Base-by-base conservation (phyloP, 2,797 vertebrate species). In the Premnoplex brunnescens region DNA sequence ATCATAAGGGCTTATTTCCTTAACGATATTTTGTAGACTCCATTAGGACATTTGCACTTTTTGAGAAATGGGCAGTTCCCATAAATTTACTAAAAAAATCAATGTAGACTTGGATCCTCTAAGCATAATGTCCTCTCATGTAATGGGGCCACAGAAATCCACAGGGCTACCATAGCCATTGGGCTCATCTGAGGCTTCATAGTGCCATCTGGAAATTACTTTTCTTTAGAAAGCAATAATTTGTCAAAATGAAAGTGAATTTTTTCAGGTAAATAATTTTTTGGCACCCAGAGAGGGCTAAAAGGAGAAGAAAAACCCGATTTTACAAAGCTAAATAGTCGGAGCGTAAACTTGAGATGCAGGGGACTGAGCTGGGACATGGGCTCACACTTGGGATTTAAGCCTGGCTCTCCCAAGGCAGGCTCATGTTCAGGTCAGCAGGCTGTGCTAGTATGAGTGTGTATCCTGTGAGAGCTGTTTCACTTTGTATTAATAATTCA, bases 401-500 rank as follows among this genome's bases (percentile, higher is more conserved):
- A 94, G 83, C 12, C 46, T 48, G 46, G 7, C 51, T 91, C 52
- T 79, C 63, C 49, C 63, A 81, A 54, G 85, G 34, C 86, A 76
- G 66, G 73, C 77, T 80, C 2, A 1, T 30, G 64, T 36, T n/a
- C 64, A 76, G 87, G 85, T 76, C 89, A 91, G 89, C 82, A 84
- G 64, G 19, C 55, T 89, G 54, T 48, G 55, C 77, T 62, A 32
- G 49, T 20, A 16, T 5, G 18, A 93, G 13, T 20, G 30, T 18
- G 71, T 20, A 63, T 56, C 67, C 84, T 73, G 39, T 11, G 90
- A 95, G 63, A 94, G 63, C 48, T 92, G 59, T 71, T 87, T 88
- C 44, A 39, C 67, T 82, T 66, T 64, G 77, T 85, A 89, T 95
- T 87, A 93, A 95, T 95, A 95, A 97, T 93, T 93, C 93, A 94